Evolutionary conservation across 1,140 invertebrate genomes (phyloP).

Genomic region (Hypothenemus hampei): DNA sequence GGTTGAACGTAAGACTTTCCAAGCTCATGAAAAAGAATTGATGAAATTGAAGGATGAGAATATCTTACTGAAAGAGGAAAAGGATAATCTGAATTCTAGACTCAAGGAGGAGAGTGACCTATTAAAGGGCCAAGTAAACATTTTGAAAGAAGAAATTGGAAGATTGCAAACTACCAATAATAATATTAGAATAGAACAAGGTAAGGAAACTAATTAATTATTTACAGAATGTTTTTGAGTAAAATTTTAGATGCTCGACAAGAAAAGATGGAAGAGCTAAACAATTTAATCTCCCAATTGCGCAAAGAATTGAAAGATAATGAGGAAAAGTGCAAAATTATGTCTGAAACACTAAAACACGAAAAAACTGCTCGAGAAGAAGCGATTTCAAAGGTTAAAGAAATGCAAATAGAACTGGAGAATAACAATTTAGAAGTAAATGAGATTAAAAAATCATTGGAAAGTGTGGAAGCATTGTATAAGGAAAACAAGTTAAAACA

Average conservation of each 20-base stretch:
- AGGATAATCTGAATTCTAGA: conserved; percentile 10
- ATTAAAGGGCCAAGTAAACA: background rate
- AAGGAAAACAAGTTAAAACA: conserved; percentile 17
- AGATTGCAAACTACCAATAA: conserved; percentile 5
- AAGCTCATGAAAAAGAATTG: conserved; percentile 9
- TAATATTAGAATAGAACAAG: background rate
- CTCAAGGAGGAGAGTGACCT: conserved; percentile 9
- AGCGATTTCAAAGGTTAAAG: conserved; percentile 9
- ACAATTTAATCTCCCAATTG: background rate
- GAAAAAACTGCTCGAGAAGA: conserved; percentile 2
- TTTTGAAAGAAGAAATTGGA: background rate
- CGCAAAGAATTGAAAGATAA: conserved; percentile 4
- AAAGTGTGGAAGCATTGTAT: conserved; percentile 19
- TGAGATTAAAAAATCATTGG: conserved; percentile 18
- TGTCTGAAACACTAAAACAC: background rate
- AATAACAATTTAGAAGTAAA: conserved; percentile 17
- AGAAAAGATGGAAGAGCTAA: conserved; percentile 11
- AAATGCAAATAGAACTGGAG: conserved; percentile 20
- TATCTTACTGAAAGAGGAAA: conserved; percentile 19
- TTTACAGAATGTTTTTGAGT: background rate
- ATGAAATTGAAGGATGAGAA: conserved; percentile 22
- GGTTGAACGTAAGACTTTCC: conserved; percentile 12
- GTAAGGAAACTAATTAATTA: conserved; percentile 1
- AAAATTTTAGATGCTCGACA: conserved; percentile 8
- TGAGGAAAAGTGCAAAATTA: conserved; percentile 7